phyloP scores from a whole-genome alignment of 1,140 invertebrate genomes.

The Lasioglossum albipes region DNA sequence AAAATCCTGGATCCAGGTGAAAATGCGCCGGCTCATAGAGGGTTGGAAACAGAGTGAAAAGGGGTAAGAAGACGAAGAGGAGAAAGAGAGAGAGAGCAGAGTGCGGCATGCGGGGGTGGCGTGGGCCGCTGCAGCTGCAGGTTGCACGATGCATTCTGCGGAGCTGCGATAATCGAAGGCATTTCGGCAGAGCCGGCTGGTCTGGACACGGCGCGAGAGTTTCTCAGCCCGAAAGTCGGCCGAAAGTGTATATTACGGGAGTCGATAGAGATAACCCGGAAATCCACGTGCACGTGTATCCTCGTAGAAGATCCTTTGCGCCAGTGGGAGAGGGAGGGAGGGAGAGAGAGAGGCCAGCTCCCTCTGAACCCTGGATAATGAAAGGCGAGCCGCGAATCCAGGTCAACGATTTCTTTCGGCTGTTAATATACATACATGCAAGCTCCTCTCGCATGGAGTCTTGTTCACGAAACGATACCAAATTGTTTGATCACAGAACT shows the following conservation, averaged over 20 bases:
- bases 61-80: not conserved
- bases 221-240: conserved; percentile 22
- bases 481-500: no score
- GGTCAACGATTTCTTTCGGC: conserved; percentile 37
- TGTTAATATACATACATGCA: conserved; percentile 10
- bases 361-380: conserved; percentile 8
- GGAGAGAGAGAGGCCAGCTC: no score
- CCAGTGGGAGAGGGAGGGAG: no score
- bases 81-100: no score
- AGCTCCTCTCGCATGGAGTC: no score
- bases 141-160: conserved; percentile 19
- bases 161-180: conserved; percentile 51
- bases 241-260: conserved; percentile 33
- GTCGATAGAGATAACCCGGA: conserved; percentile 41
- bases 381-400: conserved; percentile 35
- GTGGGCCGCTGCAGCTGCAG: conserved; percentile 2
- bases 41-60: not conserved
- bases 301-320: conserved; percentile 20
- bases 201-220: conserved; percentile 7
- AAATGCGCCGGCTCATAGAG: not conserved
- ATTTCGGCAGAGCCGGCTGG: conserved; percentile 6
- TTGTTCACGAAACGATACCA: no score
- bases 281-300: conserved; percentile 21
- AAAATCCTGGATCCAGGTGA: not conserved
- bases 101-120: no score